Conservation (phyloP, 1,140 invertebrate genomes). For the Ctenoplectra terminalis region DNA sequence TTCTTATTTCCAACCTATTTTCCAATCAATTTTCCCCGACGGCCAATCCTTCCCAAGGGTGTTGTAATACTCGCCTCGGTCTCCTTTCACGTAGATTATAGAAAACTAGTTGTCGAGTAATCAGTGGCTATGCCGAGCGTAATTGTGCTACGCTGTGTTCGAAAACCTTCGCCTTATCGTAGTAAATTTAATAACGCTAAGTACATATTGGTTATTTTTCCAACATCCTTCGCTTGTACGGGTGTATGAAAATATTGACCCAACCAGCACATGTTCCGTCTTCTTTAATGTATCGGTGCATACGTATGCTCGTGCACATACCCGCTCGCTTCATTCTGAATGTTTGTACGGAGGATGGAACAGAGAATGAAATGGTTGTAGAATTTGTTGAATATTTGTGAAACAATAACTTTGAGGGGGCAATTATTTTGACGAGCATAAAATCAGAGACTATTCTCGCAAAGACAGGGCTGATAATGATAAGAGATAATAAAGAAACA, state of each 20-base stretch:
- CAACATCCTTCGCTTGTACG: background rate
- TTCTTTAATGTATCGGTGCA: too few species aligned
- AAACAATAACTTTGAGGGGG: too few species aligned
- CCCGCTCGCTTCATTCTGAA: too few species aligned
- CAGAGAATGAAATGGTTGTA: too few species aligned
- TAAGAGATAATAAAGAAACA: too few species aligned
- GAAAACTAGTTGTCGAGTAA: conserved; percentile 1
- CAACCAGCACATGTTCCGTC: too few species aligned
- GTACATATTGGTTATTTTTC: conserved; percentile 1
- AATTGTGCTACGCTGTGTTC: background rate
- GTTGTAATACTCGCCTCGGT: background rate
- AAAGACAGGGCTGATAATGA: too few species aligned
- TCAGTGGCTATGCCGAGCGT: background rate
- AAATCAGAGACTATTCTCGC: too few species aligned
- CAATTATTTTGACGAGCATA: too few species aligned
- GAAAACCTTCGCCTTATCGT: background rate
- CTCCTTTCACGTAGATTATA: conserved; percentile 2
- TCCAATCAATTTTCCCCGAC: conserved; percentile 2
- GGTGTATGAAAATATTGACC: conserved; percentile 18
- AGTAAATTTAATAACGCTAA: conserved; percentile 28
- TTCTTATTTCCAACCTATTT: conserved; percentile 25
- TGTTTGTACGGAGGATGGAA: too few species aligned
- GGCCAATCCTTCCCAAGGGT: background rate
- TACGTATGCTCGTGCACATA: too few species aligned
- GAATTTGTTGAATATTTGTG: too few species aligned